Evolutionary conservation across 2,113 vertebrate genomes (phyloP).

Genomic region (Camelus bactrianus): DNA sequence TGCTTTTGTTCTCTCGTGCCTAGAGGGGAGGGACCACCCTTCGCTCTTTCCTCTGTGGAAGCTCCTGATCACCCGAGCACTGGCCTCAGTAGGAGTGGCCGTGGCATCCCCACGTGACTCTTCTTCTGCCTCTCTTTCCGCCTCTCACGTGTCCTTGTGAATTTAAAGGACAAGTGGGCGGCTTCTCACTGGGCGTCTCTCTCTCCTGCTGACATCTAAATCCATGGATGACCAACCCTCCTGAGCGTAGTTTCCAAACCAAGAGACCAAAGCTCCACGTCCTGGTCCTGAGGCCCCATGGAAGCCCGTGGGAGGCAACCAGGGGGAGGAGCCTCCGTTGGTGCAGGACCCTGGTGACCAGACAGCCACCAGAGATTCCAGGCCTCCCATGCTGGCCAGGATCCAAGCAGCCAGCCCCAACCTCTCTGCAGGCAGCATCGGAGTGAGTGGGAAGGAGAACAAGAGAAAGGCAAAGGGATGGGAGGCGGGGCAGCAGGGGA

Average conservation of each 20-base stretch:
- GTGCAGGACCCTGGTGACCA: not conserved
- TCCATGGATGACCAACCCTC: conserved; percentile 60
- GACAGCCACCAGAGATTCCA: not conserved
- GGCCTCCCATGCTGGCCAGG: not conserved
- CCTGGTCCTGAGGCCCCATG: conserved; percentile 60
- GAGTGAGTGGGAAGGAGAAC: not conserved
- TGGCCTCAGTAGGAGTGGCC: not conserved
- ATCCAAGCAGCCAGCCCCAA: not conserved
- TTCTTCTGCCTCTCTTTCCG: conserved; percentile 69
- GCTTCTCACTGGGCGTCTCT: not conserved
- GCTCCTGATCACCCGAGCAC: not conserved
- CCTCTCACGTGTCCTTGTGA: conserved; percentile 32
- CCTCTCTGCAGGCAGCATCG: not conserved
- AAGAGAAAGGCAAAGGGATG: not conserved
- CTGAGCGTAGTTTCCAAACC: conserved; percentile 78
- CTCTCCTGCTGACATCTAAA: conserved; percentile 18
- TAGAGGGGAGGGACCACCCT: not conserved
- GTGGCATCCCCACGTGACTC: not conserved
- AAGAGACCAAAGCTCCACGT: conserved; percentile 84
- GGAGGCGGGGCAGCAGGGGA: not conserved
- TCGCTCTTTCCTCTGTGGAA: not conserved
- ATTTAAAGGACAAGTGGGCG: conserved; percentile 58
- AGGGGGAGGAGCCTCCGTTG: not conserved
- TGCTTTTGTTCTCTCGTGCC: conserved; percentile 55
- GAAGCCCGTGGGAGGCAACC: not conserved